Evolutionary conservation across 2,113 vertebrate genomes (phyloP).

Genomic region (Oophaga pumilio): DNA sequence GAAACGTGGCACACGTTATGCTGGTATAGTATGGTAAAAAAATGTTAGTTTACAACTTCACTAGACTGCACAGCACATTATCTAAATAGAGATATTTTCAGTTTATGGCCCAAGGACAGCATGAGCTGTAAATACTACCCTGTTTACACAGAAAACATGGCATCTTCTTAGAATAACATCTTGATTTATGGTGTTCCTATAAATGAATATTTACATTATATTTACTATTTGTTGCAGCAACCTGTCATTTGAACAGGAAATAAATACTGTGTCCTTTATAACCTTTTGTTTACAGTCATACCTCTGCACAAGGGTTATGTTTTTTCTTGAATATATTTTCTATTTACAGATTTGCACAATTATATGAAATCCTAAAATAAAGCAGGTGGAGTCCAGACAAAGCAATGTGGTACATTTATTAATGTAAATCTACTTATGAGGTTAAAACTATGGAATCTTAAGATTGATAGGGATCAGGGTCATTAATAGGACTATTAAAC

Average conservation of each 20-base stretch:
- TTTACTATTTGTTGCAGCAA: not conserved
- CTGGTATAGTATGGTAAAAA: not conserved
- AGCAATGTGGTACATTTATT: no score
- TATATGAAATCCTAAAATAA: no score
- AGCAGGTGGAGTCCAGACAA: no score
- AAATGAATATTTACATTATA: not conserved
- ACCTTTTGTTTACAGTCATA: not conserved
- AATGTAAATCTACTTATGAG: no score
- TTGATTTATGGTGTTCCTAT: not conserved
- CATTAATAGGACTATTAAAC: no score
- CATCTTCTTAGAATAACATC: not conserved
- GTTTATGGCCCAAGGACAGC: not conserved
- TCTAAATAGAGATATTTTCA: not conserved
- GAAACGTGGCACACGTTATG: not conserved
- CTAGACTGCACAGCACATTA: not conserved
- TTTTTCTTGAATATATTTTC: not conserved
- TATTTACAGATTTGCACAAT: no score
- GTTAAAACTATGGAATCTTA: no score
- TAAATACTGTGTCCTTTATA: not conserved
- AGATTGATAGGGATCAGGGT: no score
- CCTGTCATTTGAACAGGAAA: not conserved
- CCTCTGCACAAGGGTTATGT: not conserved
- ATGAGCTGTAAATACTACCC: not conserved
- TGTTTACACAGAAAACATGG: not conserved
- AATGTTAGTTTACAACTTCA: not conserved